Base-by-base conservation (phyloP, 2,113 vertebrate species). In the Clarias batrachus region DNA sequence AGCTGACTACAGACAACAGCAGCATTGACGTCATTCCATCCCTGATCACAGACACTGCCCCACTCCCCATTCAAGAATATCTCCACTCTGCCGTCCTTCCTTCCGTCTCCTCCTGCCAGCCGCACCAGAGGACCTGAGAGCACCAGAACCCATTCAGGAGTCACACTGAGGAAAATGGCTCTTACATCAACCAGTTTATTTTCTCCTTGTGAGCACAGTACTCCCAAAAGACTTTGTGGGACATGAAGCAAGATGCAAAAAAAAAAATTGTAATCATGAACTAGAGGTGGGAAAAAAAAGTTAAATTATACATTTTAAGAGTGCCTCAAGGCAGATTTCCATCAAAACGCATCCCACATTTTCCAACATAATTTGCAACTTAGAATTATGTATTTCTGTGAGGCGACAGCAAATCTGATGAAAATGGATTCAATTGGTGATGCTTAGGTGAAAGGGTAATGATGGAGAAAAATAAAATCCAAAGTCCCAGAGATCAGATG, bases 1-100 rank as follows among this genome's bases (percentile, higher is more conserved):
- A 96, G 94, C 86, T 96, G 95, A 90, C 94, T 94, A 92, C 95
- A 96, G 87, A 95, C 94, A 13, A 96, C 95, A 0, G 81, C 93
- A 1, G 95, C 95, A 4, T 94, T 95, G 57, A 94, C 91, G 91
- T 95, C 91, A 3, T 94, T 95, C 95, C 95, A 96, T 63, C 94
- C 95, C 0, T 94, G 92, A 84, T 96, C 95, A 27, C 95, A 96
- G 65, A 96, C 94, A 27, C 92, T 93, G n/a, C 95, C 95, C 95
- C 95, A 96, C 90, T 94, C 93, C 2, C 95, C 94, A 37, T 94
- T 92, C 80, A 96, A 90, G 85, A 95, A 95, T 73, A 96, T 94
- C 92, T 96, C 95, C 21, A 96, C 95, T 5, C 94, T 93, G 57
- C 95, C 95, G 92, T 96, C 95, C 89, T 93, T 95, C 33, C 91